A percentile compares a stretch with the other conserved stretches of the same genome.
Conservation (phyloP, 2,888 invertebrate species). For the Empis livida region DNA sequence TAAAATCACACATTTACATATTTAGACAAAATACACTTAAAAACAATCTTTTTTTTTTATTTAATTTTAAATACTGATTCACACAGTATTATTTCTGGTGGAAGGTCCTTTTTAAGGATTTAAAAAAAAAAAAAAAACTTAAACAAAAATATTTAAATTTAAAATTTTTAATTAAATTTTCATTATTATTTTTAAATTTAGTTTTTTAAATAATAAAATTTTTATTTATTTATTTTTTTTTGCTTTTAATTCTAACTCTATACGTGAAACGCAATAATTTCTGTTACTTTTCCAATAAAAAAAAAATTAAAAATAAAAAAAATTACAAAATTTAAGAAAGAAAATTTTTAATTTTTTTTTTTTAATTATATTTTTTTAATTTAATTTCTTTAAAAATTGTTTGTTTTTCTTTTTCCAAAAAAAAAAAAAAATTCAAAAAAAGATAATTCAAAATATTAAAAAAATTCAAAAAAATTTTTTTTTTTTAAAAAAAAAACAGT, state of each 20-base stretch:
- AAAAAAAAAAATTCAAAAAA: too few species aligned
- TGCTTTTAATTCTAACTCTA: conserved; percentile 5
- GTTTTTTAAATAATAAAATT: too few species aligned
- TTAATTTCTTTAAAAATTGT: too few species aligned
- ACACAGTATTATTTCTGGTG: conserved; percentile 9
- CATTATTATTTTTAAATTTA: background rate
- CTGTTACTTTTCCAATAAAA: background rate
- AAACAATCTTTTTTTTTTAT: conserved; percentile 1
- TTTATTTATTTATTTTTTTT: background rate
- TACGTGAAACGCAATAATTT: conserved; percentile 7
- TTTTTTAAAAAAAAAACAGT: too few species aligned
- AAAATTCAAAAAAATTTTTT: too few species aligned
- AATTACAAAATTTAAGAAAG: background rate
- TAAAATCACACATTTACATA: conserved; percentile 5
- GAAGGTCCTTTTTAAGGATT: too few species aligned
- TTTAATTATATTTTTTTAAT: too few species aligned
- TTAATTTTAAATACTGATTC: background rate
- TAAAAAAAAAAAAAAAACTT: conserved; percentile 9
- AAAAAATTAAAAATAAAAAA: background rate
- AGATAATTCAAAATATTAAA: too few species aligned
- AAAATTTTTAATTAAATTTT: background rate
- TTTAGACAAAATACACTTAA: background rate
- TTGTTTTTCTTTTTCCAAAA: too few species aligned
- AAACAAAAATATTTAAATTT: conserved; percentile 11
- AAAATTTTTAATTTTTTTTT: too few species aligned